phyloP scores from a whole-genome alignment of 2,888 invertebrate species.

The Eilema caniola region DNA sequence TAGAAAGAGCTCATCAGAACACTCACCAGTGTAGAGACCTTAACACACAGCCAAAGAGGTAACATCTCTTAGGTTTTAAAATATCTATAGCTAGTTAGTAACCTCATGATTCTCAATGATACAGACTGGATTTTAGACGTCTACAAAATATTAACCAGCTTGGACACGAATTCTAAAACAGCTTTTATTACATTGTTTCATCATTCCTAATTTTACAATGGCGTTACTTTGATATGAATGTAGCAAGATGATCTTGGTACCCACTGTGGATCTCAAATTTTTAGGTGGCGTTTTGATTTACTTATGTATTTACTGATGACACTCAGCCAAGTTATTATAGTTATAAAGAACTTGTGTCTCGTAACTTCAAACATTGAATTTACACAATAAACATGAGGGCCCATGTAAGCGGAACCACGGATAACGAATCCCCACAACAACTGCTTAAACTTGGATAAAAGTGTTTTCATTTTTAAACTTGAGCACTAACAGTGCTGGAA shows the following conservation, averaged over 20 bases:
- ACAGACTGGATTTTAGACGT: not conserved
- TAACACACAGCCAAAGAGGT: no score
- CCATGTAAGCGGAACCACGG: not conserved
- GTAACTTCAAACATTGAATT: not conserved
- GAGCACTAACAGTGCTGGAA: not conserved
- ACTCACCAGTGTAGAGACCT: not conserved
- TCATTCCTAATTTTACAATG: no score
- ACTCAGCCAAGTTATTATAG: not conserved
- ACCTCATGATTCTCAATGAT: not conserved
- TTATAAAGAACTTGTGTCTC: not conserved
- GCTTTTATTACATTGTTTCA: no score
- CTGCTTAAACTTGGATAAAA: not conserved
- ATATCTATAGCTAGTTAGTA: no score
- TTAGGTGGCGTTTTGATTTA: not conserved
- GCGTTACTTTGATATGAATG: not conserved
- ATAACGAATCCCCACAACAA: not conserved
- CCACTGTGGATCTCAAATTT: not conserved
- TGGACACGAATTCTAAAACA: not conserved
- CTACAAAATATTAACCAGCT: not conserved
- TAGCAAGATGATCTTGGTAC: not conserved
- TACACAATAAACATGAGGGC: not conserved
- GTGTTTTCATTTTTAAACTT: not conserved
- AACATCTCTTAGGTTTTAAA: no score
- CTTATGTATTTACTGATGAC: not conserved
- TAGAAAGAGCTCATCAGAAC: not conserved